These are phyloP conservation scores for Heterohyrax brucei DNA, from an alignment of 2,797 vertebrate species.

Conservation along the genomic window DNA sequence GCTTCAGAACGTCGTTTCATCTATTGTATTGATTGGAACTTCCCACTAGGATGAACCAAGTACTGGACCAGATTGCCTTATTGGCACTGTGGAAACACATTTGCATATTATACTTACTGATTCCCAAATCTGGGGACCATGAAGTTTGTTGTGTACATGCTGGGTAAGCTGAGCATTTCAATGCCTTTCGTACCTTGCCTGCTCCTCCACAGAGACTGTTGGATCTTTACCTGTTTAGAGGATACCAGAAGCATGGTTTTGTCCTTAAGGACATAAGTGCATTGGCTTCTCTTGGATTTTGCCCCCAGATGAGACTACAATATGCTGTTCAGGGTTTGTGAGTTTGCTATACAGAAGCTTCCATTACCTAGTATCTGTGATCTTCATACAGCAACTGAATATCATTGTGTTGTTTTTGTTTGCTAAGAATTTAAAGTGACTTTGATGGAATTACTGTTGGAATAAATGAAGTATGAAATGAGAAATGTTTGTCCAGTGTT, in stretches of 20 bases:
- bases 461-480: constrained; percentile 92
- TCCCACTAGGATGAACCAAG: not conserved
- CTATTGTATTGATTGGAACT: accelerated
- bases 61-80: accelerated
- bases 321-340: constrained; percentile 16
- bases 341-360: constrained; percentile 64
- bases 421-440: constrained; percentile 84
- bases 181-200: not conserved
- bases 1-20: not conserved
- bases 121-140: not conserved
- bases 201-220: not conserved
- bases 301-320: constrained; percentile 11
- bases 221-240: not conserved
- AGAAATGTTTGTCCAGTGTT: constrained; percentile 86
- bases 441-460: constrained; percentile 85
- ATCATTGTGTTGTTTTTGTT: constrained; percentile 82
- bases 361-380: constrained; percentile 41
- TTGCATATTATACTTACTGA: accelerated
- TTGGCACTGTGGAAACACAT: not conserved
- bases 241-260: not conserved
- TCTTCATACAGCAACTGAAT: constrained; percentile 51
- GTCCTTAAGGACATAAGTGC: not conserved
- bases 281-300: constrained; percentile 49
- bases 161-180: not conserved
- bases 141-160: not conserved